These are phyloP conservation scores for Kuschelorhynchus macadamiae DNA, from an alignment of 2,888 invertebrate species.

Conservation along the genomic window DNA sequence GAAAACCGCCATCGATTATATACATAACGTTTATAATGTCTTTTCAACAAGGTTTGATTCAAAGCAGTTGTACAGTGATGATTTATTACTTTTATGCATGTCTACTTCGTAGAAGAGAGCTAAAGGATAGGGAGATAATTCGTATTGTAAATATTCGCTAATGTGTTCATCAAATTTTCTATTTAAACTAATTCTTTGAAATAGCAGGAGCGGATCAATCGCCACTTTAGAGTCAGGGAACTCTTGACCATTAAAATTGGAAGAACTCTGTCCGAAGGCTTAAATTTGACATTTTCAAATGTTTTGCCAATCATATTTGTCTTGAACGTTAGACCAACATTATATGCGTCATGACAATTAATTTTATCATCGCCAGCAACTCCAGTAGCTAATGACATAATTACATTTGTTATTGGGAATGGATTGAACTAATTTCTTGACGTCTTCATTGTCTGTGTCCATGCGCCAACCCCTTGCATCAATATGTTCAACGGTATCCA, in stretches of 20 bases:
- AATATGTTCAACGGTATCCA: conserved; percentile 58
- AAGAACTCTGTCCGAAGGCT: too few species aligned
- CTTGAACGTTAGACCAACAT: conserved; percentile 31
- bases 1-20: conserved; percentile 33
- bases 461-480: conserved; percentile 56
- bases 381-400: conserved; percentile 56
- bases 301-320: not conserved
- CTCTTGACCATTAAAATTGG: too few species aligned
- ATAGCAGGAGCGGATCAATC: conserved; percentile 23
- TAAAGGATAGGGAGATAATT: too few species aligned
- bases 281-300: too few species aligned
- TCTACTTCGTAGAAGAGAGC: conserved; percentile 28
- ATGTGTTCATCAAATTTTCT: conserved; percentile 18
- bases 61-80: conserved; percentile 41
- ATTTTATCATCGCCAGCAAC: conserved; percentile 28
- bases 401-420: conserved; percentile 53
- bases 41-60: conserved; percentile 24
- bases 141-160: too few species aligned
- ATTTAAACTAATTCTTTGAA: conserved; percentile 17
- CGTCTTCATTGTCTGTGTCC: conserved; percentile 58
- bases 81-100: conserved; percentile 47
- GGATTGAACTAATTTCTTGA: conserved; percentile 59
- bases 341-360: conserved; percentile 37
- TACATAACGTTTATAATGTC: conserved; percentile 30
- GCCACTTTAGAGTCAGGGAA: too few species aligned